Percentiles rank a stretch among this genome's conserved stretches.
These are phyloP conservation scores for Clarias batrachus DNA, from an alignment of 2,113 vertebrate species.

Conservation along the genomic window DNA sequence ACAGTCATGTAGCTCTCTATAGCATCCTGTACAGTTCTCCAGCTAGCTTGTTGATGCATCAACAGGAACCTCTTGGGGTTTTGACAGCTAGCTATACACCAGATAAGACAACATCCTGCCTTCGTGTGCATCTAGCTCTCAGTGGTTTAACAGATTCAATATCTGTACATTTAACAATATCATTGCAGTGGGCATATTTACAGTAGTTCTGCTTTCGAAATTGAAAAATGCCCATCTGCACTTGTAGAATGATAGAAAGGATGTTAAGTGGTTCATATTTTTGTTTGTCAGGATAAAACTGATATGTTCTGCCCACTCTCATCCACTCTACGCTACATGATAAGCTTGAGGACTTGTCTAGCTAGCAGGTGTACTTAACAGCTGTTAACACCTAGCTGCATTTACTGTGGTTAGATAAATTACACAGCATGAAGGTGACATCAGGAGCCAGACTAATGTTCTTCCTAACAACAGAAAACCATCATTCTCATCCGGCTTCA, in stretches of 20 bases:
- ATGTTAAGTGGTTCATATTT: not conserved
- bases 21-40: slow-evolving; percentile 40
- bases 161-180: not conserved
- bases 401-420: not conserved
- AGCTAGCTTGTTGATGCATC: slow-evolving; percentile 24
- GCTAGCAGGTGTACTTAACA: not conserved
- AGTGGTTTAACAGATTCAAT: not conserved
- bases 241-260: not conserved
- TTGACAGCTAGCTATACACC: slow-evolving; percentile 15
- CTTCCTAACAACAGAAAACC: not conserved
- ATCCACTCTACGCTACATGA: not conserved
- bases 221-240: not conserved
- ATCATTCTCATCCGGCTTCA: not conserved
- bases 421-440: not conserved
- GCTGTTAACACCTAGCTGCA: not conserved
- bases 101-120: not conserved
- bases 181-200: not conserved
- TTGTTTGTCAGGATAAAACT: not conserved
- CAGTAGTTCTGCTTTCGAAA: not conserved
- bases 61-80: not conserved
- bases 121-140: not conserved
- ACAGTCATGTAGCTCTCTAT: slow-evolving; percentile 31
- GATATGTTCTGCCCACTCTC: not conserved
- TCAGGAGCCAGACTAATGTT: not conserved
- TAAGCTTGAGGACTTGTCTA: not conserved